Conservation (phyloP, 2,888 invertebrate genomes). For the Zaprionus bogoriensis region DNA sequence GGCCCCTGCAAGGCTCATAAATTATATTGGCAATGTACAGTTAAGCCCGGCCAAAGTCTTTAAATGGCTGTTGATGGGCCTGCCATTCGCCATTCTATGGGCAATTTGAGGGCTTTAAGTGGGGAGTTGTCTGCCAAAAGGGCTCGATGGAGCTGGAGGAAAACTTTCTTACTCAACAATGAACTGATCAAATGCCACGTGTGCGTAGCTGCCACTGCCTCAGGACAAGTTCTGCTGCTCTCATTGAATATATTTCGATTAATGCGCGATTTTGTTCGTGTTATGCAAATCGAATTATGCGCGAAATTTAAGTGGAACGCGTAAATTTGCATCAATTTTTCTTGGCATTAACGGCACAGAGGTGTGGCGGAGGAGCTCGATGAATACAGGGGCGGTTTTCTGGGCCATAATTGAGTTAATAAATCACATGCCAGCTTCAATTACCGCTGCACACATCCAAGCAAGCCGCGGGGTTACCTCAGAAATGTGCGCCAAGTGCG, state of each 20-base stretch:
- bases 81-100: neutral
- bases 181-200: neutral
- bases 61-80: conserved; percentile 45
- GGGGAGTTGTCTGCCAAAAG: too few relatives aligned
- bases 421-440: conserved; percentile 72
- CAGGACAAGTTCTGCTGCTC: neutral
- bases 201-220: too few relatives aligned
- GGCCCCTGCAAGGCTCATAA: conserved; percentile 40
- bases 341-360: conserved; percentile 48
- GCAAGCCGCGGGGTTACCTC: conserved; percentile 52
- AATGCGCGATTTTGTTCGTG: conserved; percentile 29
- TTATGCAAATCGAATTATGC: conserved; percentile 66
- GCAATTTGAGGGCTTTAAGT: conserved; percentile 20
- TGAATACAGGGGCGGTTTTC: conserved; percentile 11
- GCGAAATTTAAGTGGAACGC: conserved; percentile 57
- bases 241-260: conserved; percentile 59
- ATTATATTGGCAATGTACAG: conserved; percentile 42
- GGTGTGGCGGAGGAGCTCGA: neutral
- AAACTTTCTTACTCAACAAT: neutral
- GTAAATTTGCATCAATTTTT: conserved; percentile 74
- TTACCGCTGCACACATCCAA: conserved; percentile 39
- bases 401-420: conserved; percentile 72
- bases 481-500: conserved; percentile 39
- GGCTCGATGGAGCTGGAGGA: too few relatives aligned
- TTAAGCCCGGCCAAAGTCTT: conserved; percentile 50